Base-by-base conservation (phyloP, 2,113 vertebrate species). In the Alaudala cheleensis region DNA sequence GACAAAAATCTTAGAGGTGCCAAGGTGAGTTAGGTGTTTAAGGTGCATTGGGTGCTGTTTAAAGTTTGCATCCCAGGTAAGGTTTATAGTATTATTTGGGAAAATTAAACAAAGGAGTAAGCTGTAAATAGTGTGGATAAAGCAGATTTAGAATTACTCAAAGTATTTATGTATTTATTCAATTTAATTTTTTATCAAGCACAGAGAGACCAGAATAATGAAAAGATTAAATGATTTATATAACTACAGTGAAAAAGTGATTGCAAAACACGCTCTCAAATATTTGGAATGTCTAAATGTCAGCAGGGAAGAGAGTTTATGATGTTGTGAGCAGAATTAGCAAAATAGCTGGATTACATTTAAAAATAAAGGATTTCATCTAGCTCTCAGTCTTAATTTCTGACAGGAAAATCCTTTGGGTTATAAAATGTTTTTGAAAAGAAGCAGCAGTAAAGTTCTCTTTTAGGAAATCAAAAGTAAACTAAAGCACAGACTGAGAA, bases 121-220 rank as follows among this genome's bases (percentile, higher is more conserved):
- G 15, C 37, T 65, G 7, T 73, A 88, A 81, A 40, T 39, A 57
- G 54, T 66, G 56, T 70, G 33, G 34, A 45, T 67, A 64, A 72
- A 69, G 53, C 16, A 67, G 34, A 82, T 45, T 60, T 66, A 57
- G 58, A 72, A 50, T 86, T 93, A 40, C 29, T 71, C 39, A 42
- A 33, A 40, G 10, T 85, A 85, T 81, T 88, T 86, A 81, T 65
- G 47, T 81, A 62, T 95, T 94, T 94, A 45, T 91, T 87, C 51
- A 74, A 9, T 73, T 78, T 74, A 61, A 39, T 62, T 83, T 94
- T 93, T 84, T 71, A 76, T 88, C 4, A 0, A 77, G 58, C 69
- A 44, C 28, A 5, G 37, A 86, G 50, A 88, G 37, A 72, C 31
- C 25, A 60, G 24, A 23, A 31, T 80, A 92, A 79, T 83, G 40